Evolutionary conservation across 1,140 invertebrate genomes (phyloP), one percentile per base, ranked within the genome.

Genomic region (Eurosta solidaginis): DNA sequence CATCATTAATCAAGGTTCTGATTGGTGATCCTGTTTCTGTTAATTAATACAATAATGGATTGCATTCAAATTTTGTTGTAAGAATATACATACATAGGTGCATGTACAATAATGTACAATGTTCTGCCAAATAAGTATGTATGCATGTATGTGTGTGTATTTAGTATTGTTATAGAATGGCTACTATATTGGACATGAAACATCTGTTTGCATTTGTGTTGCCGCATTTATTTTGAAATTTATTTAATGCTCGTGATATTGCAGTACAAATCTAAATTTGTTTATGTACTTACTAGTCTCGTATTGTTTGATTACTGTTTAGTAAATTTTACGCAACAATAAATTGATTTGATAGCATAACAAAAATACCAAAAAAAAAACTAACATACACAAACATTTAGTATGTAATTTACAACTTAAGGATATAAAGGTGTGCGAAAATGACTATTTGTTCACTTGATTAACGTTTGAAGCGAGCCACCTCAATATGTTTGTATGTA

Each of bases 1-100:
- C 86, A 87, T 87, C 86, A 87, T 87, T 87, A 87, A 87, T 87
- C 86, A 87, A 85, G 86, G 85, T 82, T 80, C 86, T 87, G 86
- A 87, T 87, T 87, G 86, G 86, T 87, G 86, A 87, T 87, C 86
- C 85, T 87, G 86, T 87, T 87, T 84, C 84, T 87, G 86, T 87
- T 87, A 87, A 87, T 87, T 87, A 87, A 87, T 87, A 87, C 86
- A 87, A 87, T 87, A 87, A 87, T 87, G 83, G 84, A 87, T 87
- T 83, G 85, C 81, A 79, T 74, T 47, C 40, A 74, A 47, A 44
- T 74, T 74, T 74, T 74, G 73, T 74, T 74, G 40, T 47, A 74
- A 45, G 44, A 17, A 45, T 45, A 45, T 33, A 47, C 27, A 22
- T 74, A 47, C 29, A 40, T 68, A 29, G 0, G 2, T 40, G 33